Evolutionary conservation across 2,113 vertebrate genomes (phyloP), one percentile per base, ranked within the genome.

Genomic region (Australoheros scitulus): DNA sequence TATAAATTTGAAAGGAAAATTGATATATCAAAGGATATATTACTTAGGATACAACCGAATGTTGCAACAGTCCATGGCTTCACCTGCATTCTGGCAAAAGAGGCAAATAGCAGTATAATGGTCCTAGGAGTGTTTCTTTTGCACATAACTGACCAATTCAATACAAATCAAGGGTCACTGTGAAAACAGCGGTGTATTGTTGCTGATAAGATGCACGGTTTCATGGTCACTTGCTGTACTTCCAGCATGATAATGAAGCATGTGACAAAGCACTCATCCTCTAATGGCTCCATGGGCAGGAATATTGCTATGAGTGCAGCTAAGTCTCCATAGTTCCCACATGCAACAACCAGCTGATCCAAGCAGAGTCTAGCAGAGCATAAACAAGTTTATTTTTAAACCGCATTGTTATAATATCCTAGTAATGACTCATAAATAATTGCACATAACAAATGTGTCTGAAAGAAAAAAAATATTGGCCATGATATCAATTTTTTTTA

Each of bases 211-310:
- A 3, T 77, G 52, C 34, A 64, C 29, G 7, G 26, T 11, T 80
- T 75, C 70, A 57, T 60, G 57, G 76, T 76, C 80, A 81, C 41
- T 68, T 13, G 1, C 47, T 68, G 60, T 75, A 55, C 50, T 65
- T 50, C 20, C 57, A 72, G 34, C 34, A 61, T 4, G 3, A 75
- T 61, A 58, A 78, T 58, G 58, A 52, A 41, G 58, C 1, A 20
- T 47, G 32, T 80, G 32, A 64, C 26, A 57, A 75, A 80, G 76
- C 6, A 59, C 52, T 50, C 26, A n/a, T 72, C 68, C 55, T 72
- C 5, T 52, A 72, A 52, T 32, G 17, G 17, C 61, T 82, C 43
- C 70, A 58, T 76, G 58, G 59, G 43, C 72, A 68, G 65, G 52
- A 43, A 81, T 77, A 61, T 7, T 55, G 41, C 80, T 61, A 15